Evolutionary conservation across 2,113 vertebrate species (phyloP), one percentile per base, ranked within the genome.

Genomic region (Leucosticte australis): DNA sequence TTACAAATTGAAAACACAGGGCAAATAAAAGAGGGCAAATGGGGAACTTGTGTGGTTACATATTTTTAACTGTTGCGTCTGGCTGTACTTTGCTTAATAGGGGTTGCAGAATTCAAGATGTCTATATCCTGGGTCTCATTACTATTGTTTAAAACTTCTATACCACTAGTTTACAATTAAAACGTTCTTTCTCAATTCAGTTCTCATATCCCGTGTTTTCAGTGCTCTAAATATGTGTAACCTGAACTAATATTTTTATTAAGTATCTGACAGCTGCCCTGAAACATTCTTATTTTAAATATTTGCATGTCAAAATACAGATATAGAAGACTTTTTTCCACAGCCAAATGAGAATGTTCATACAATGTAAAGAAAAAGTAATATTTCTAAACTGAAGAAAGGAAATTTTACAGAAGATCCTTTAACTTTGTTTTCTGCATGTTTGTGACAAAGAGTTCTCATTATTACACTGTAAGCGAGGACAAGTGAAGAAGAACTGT

Each of bases 1-100:
- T 95, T 95, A 92, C 96, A 97, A 95, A 96, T 97, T 97, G 95
- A 95, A 96, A 96, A 95, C 95, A 96, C 76, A 80, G 94, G 90
- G 74, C 95, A 94, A 97, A 96, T 96, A 96, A 97, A 97, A 95
- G 92, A 84, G 75, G 92, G 95, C 92, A 97, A 96, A 96, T 97
- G 83, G 94, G 74, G 91, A 96, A 93, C 96, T 95, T 90, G 90
- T 97, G 96, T 95, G 87, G 88, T 91, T 95, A 96, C 68, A 57
- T 96, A 95, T 92, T 93, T 97, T 96, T 93, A 97, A 97, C 95
- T 92, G 94, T 93, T 97, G 75, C 39, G 84, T 95, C 91, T 96
- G 94, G 73, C 93, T 84, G 75, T 94, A 92, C 89, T 97, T 93
- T 94, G 67, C 75, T 96, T 95, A 93, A 95, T 57, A 93, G 75